A percentile compares a stretch with the other conserved stretches of the same genome.
These are phyloP conservation scores for Protonemura montana DNA, from an alignment of 2,888 invertebrate genomes.

Conservation along the genomic window DNA sequence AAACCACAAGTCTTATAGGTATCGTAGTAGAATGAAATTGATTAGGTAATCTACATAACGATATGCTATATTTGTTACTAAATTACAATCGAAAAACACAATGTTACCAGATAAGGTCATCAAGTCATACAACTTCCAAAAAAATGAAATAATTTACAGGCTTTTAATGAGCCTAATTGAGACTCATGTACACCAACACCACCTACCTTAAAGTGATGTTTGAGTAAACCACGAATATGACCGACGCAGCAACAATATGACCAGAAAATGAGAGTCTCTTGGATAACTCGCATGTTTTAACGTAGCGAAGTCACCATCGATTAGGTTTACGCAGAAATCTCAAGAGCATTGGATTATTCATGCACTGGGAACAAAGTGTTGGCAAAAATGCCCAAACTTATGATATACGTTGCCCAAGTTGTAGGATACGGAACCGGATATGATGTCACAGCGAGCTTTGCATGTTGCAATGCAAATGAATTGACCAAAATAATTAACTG, in stretches of 20 bases:
- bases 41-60: not conserved
- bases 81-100: not conserved
- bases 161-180: not conserved
- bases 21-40: not conserved
- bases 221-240: too few species aligned
- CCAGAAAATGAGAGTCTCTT: not conserved
- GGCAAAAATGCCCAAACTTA: not conserved
- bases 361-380: not conserved
- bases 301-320: too few species aligned
- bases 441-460: conserved; percentile 16
- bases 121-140: not conserved
- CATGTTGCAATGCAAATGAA: conserved; percentile 37
- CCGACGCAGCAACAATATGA: too few species aligned
- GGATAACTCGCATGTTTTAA: not conserved
- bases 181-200: not conserved
- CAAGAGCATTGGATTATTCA: not conserved
- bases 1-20: not conserved
- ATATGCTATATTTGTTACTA: conserved; percentile 4
- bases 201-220: not conserved
- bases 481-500: conserved; percentile 21
- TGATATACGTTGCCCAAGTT: not conserved
- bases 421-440: not conserved
- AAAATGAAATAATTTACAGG: not conserved
- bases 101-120: not conserved
- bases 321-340: not conserved